Evolutionary conservation across 2,113 vertebrate species (phyloP).

Genomic region (Ondatra zibethicus): DNA sequence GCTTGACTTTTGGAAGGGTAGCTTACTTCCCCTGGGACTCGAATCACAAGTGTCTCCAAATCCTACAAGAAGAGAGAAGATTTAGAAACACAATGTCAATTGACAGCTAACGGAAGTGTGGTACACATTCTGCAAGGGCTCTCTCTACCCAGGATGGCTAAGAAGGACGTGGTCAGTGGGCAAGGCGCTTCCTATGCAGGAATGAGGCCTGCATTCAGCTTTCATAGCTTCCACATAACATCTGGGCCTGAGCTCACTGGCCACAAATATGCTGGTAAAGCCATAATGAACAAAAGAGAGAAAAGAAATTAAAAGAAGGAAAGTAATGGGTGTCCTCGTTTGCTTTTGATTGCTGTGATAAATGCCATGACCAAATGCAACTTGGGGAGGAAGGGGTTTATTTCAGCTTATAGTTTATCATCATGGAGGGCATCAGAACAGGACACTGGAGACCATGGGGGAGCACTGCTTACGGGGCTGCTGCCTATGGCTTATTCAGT

Average conservation of each 20-base stretch:
- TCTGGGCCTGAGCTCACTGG: background rate
- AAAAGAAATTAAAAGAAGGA: background rate
- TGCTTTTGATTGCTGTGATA: background rate
- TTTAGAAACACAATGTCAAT: slow-evolving; percentile 73
- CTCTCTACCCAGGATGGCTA: slow-evolving; percentile 30
- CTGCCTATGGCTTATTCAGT: background rate
- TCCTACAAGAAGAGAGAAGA: slow-evolving; percentile 72
- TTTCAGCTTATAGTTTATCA: background rate
- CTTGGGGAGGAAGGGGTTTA: background rate
- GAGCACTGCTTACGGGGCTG: background rate
- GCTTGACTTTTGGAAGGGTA: slow-evolving; percentile 67
- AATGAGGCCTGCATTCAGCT: background rate
- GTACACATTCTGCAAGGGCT: slow-evolving; percentile 37
- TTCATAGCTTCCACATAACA: background rate
- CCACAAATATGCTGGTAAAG: background rate
- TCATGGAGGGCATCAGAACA: too few species aligned
- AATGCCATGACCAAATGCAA: background rate
- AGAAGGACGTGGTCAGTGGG: background rate
- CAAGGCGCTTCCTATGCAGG: too few species aligned
- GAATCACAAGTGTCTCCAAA: slow-evolving; percentile 72
- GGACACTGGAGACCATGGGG: background rate
- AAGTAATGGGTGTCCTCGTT: background rate
- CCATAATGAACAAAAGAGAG: background rate
- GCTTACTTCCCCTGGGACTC: slow-evolving; percentile 64
- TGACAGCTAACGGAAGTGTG: slow-evolving; percentile 46